Percentiles rank a stretch among this genome's conserved stretches.
These are phyloP conservation scores for Labrus mixtus DNA, from an alignment of 2,113 vertebrate species.

Conservation along the genomic window DNA sequence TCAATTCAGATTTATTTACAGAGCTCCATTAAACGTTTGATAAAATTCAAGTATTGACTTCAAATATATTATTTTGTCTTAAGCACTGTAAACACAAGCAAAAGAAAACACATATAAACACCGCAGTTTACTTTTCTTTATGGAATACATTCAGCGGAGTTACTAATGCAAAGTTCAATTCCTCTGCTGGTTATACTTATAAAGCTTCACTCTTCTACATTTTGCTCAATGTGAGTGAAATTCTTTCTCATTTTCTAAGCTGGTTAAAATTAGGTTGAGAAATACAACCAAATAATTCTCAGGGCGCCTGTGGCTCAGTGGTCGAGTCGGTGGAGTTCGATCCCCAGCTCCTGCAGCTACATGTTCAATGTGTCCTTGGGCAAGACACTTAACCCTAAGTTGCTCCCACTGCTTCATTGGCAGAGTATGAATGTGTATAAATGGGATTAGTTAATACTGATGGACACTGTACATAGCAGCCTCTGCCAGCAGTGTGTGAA, in stretches of 20 bases:
- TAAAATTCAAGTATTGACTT: slow-evolving; percentile 59
- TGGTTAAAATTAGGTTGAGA: background rate
- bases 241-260: slow-evolving; percentile 4
- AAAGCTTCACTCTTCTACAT: slow-evolving; percentile 2
- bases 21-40: too few relatives aligned
- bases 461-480: too few relatives aligned
- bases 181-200: slow-evolving; percentile 13
- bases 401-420: too few relatives aligned
- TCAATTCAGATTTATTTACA: slow-evolving; percentile 13
- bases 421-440: too few relatives aligned
- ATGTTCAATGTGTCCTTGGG: too few relatives aligned
- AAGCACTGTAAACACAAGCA: slow-evolving; percentile 40
- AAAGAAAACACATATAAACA: slow-evolving; percentile 18
- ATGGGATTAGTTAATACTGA: too few relatives aligned
- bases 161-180: background rate
- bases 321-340: too few relatives aligned
- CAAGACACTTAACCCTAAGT: too few relatives aligned
- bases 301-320: too few relatives aligned
- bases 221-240: background rate
- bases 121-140: slow-evolving; percentile 41
- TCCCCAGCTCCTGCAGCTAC: too few relatives aligned
- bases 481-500: too few relatives aligned
- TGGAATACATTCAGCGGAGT: slow-evolving; percentile 63
- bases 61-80: slow-evolving; percentile 52
- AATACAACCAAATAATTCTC: too few relatives aligned